These are phyloP conservation scores for Larimichthys crocea DNA, from an alignment of 2,113 vertebrate species.

Conservation along the genomic window DNA sequence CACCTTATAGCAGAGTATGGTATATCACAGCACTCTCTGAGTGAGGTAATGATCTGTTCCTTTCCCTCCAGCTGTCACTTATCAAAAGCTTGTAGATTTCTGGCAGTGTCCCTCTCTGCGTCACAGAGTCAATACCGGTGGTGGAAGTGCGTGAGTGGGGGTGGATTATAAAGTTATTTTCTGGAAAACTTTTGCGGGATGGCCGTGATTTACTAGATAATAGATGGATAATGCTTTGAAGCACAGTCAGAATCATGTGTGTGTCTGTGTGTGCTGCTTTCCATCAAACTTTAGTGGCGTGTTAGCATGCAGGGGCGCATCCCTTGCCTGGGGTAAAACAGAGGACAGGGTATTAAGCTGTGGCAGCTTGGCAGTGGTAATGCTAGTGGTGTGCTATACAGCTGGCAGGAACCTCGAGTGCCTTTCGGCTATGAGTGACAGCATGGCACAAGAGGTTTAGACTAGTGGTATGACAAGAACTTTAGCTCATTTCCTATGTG, in stretches of 20 bases:
- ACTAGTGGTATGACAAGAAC: conserved; percentile 36
- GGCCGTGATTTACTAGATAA: conserved; percentile 1
- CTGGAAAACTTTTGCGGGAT: conserved; percentile 32
- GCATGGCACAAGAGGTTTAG: conserved; percentile 25
- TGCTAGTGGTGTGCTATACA: conserved; percentile 10
- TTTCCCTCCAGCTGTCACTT: conserved; percentile 40
- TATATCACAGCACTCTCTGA: not conserved
- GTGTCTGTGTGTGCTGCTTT: conserved; percentile 19
- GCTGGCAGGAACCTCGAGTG: conserved; percentile 29
- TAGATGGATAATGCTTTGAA: conserved; percentile 26
- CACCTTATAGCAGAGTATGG: conserved; percentile 3
- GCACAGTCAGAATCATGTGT: not conserved
- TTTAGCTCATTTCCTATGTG: conserved; percentile 59
- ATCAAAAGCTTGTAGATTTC: conserved; percentile 25
- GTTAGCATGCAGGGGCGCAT: conserved; percentile 37
- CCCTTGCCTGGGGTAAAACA: conserved; percentile 43
- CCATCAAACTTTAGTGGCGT: conserved; percentile 16
- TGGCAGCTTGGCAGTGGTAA: conserved; percentile 46
- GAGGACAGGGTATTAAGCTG: conserved; percentile 42
- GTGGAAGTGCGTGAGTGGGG: not conserved
- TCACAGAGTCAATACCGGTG: conserved; percentile 27
- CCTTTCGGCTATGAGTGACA: conserved; percentile 52
- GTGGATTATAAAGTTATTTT: conserved; percentile 17
- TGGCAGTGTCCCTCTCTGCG: conserved; percentile 27
- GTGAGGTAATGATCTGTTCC: conserved; percentile 54